Evolutionary conservation across 2,797 vertebrate species (phyloP).

Genomic region (Gastrophryne carolinensis): DNA sequence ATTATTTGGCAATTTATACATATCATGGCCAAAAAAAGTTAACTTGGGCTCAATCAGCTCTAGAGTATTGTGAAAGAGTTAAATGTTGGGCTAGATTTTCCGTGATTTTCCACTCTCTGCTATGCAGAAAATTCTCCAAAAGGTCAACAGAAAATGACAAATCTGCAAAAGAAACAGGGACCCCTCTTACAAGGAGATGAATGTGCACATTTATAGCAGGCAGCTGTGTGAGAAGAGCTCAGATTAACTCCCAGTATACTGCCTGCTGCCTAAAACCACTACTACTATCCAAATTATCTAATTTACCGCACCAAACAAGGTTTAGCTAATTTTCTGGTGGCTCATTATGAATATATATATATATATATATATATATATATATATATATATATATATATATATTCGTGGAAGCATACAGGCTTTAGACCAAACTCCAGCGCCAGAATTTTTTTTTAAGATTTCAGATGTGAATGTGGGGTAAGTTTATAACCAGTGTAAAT

Average conservation of each 20-base stretch:
- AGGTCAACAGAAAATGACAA: constrained; percentile 45
- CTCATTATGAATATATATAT: no score
- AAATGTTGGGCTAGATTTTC: not conserved
- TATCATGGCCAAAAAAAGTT: no score
- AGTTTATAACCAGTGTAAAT: no score
- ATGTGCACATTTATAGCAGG: constrained; percentile 36
- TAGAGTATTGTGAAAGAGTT: not conserved
- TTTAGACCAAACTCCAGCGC: no score
- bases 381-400: no score
- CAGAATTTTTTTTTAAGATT: no score
- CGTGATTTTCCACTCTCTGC: constrained; percentile 42
- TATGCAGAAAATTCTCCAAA: constrained; percentile 32
- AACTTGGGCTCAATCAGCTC: not conserved
- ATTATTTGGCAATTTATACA: not conserved
- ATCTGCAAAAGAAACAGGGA: constrained; percentile 47
- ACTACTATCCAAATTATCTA: no score
- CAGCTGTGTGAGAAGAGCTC: constrained; percentile 3
- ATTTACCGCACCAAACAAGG: no score
- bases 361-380: no score
- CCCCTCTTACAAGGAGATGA: constrained; percentile 30
- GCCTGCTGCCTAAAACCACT: not conserved
- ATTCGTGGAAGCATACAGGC: no score
- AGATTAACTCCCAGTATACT: not conserved
- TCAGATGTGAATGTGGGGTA: no score
- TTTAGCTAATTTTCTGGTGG: no score